Conservation (phyloP, 2,113 vertebrate species). For the Sebastes fasciatus region DNA sequence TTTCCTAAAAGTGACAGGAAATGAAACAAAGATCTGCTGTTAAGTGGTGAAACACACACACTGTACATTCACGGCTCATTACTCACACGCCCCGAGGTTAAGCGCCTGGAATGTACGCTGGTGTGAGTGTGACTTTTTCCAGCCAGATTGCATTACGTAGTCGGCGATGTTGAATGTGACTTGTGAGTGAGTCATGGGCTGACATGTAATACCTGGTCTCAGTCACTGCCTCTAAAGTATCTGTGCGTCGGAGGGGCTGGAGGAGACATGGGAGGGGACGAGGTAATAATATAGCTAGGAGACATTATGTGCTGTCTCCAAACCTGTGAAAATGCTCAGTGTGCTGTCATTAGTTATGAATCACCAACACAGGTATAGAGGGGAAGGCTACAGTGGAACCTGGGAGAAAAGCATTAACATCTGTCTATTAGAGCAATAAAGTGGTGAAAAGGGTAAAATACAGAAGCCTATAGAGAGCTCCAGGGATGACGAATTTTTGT, state of each 20-base stretch:
- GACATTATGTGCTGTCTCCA: slow-evolving; percentile 48
- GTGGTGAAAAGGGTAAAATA: background rate
- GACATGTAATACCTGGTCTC: slow-evolving; percentile 28
- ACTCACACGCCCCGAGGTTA: slow-evolving; percentile 47
- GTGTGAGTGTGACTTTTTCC: slow-evolving; percentile 46
- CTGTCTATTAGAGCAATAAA: background rate
- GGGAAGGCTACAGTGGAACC: background rate
- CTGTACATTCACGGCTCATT: slow-evolving; percentile 43
- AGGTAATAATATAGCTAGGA: slow-evolving; percentile 15
- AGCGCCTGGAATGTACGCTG: slow-evolving; percentile 52
- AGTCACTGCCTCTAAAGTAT: slow-evolving; percentile 4
- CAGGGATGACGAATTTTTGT: too few species aligned
- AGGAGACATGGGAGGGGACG: slow-evolving; percentile 33
- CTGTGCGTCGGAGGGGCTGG: background rate
- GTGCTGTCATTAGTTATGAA: slow-evolving; percentile 3
- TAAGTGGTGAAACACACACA: slow-evolving; percentile 36
- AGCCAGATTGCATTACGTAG: slow-evolving; percentile 53
- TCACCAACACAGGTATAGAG: slow-evolving; percentile 15
- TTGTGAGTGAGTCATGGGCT: slow-evolving; percentile 48
- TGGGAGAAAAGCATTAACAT: background rate
- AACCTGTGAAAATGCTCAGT: slow-evolving; percentile 13
- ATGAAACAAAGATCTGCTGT: slow-evolving; percentile 39
- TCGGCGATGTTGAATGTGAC: slow-evolving; percentile 29
- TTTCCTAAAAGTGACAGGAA: slow-evolving; percentile 59
- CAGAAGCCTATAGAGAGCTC: too few species aligned